Evolutionary conservation across 2,113 vertebrate species (phyloP).

Genomic region (Nannobrachium achirus): DNA sequence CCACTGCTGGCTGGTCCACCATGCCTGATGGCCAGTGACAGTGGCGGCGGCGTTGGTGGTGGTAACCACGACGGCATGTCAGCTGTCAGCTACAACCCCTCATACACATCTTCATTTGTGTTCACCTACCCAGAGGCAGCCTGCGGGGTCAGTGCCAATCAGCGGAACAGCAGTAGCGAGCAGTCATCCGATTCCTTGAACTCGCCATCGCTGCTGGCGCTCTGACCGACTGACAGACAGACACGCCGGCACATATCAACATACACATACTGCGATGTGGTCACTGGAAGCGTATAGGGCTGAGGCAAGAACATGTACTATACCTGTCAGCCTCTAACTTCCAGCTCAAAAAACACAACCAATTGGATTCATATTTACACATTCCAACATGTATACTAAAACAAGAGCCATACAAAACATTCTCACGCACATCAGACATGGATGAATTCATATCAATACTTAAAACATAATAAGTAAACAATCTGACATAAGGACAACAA

Average conservation of each 20-base stretch:
- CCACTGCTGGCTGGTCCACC: conserved; percentile 79
- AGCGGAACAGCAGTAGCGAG: conserved; percentile 96
- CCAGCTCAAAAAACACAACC: conserved; percentile 22
- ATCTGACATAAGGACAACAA: not conserved
- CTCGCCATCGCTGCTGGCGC: conserved; percentile 94
- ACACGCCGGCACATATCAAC: conserved; percentile 53
- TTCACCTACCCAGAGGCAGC: conserved; percentile 99
- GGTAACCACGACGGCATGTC: conserved; percentile 77
- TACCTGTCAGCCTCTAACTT: conserved; percentile 39
- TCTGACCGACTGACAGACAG: conserved; percentile 87
- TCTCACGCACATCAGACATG: conserved; percentile 36
- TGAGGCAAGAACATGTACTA: conserved; percentile 41
- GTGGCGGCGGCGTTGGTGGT: conserved; percentile 67
- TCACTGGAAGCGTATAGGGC: conserved; percentile 56
- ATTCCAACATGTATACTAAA: conserved; percentile 44
- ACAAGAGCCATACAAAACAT: conserved; percentile 54
- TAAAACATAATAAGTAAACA: conserved; percentile 13
- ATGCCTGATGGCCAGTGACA: conserved; percentile 80
- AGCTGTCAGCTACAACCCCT: conserved; percentile 86
- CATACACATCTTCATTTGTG: conserved; percentile 99
- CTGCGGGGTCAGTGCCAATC: conserved; percentile 90
- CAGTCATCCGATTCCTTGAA: conserved; percentile 94
- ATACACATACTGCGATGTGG: conserved; percentile 32
- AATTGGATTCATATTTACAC: conserved; percentile 52
- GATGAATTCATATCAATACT: conserved; percentile 1